Evolutionary conservation across 2,113 vertebrate species (phyloP), one percentile per base, ranked within the genome.

Genomic region (Hirundichthys speculiger): DNA sequence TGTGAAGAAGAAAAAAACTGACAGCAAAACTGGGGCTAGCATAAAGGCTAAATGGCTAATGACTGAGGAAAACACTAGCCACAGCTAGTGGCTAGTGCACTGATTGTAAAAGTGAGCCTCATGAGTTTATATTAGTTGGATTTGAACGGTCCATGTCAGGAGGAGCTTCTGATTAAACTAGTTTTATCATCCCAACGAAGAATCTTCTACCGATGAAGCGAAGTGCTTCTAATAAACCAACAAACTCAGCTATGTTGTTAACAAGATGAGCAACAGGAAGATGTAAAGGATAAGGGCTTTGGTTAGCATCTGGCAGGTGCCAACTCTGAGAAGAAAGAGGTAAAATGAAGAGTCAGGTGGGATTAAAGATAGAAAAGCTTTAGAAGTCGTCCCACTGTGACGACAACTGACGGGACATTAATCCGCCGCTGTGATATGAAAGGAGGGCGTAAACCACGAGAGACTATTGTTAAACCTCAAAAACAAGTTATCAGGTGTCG

Each of bases 401-500:
- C 22, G 38, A 70, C 42, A 49, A 63, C 9, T 47, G 21, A 56
- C 27, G 47, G 13, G 11, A 47, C 16, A 18, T 20, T 27, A 21
- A 41, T 64, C 30, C 64, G n/a, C 20, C 50, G 20, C 43, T 13
- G 1, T 34, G 25, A 71, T 73, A 56, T 81, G 66, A 86, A 84
- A 79, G 75, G 64, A 77, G 48, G 69, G 81, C 59, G 79, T 82
- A 18, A 55, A 71, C 71, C 55, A 34, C 74, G 49, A 52, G 21
- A 65, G 61, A 48, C 83, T 69, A 80, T 89, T 89, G 78, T 78
- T 46, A 50, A 0, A 20, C 63, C 65, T 79, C 45, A 64, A 86
- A 89, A 91, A 91, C 86, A 91, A 85, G 87, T 6, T 89, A 90
- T 93, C 87, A 72, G 82, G 87, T 93, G 82, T 90, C 92, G 64